Conservation (phyloP, 92 coral and sea anemone genomes). For the Porites rus region DNA sequence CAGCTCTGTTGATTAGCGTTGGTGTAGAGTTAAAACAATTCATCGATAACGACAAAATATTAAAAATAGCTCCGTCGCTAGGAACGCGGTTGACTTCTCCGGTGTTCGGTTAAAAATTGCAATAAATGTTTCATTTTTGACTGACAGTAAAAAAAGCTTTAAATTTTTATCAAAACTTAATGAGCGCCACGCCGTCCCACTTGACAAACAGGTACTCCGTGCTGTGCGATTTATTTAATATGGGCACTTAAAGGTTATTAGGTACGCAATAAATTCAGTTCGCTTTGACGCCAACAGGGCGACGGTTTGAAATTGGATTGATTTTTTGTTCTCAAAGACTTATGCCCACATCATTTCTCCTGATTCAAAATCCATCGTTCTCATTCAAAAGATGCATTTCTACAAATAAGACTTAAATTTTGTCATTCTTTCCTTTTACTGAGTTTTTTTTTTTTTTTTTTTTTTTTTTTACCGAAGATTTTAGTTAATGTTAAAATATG, state of each 20-base stretch:
- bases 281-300: neutral
- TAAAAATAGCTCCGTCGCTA: neutral
- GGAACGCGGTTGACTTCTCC: too few relatives aligned
- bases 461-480: too few relatives aligned
- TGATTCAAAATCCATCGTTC: too few relatives aligned
- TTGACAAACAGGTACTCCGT: neutral
- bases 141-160: neutral
- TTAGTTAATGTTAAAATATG: too few relatives aligned
- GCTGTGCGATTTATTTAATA: too few relatives aligned
- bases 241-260: neutral
- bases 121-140: neutral
- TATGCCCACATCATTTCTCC: neutral
- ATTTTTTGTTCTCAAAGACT: neutral
- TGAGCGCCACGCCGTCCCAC: neutral
- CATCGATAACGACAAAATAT: neutral
- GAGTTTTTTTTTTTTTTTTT: too few relatives aligned
- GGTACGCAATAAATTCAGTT: neutral
- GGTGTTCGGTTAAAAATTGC: too few relatives aligned
- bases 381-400: too few relatives aligned
- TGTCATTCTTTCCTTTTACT: too few relatives aligned
- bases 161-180: too few relatives aligned
- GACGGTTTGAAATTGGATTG: neutral
- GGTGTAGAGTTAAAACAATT: neutral
- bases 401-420: too few relatives aligned
- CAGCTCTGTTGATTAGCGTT: constrained; percentile 4